Evolutionary conservation across 2,797 vertebrate species (phyloP), one percentile per base, ranked within the genome.

Genomic region (Gastrophryne carolinensis): DNA sequence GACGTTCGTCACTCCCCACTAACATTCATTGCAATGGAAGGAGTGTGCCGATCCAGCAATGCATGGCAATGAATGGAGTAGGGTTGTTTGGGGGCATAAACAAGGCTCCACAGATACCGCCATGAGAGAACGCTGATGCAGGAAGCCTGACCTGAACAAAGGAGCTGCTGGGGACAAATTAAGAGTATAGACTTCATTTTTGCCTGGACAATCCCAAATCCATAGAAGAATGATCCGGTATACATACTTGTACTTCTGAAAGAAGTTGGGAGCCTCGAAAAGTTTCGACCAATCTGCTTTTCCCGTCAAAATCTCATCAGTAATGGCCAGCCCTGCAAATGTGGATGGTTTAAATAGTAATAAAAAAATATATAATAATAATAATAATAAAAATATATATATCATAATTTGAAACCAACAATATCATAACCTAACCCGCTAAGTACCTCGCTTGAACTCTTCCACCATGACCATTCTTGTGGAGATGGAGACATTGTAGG

Each of bases 191-290:
- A n/a, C n/a, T n/a, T n/a, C n/a, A n/a, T n/a, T n/a, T n/a, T n/a
- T n/a, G n/a, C n/a, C n/a, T n/a, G 1, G 9, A 2, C 44, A 49
- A 49, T 15, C 10, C 10, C 44, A 49, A 15, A 49, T 1, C 44
- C 49, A 4, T 52, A 5, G 8, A 23, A 9, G 5, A 7, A 7
- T 23, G 49, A 9, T 52, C n/a, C 21, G 17, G 89, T 92, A 94
- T 95, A 96, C 95, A 93, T 97, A 96, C 95, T 95, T 93, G 93
- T 96, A 97, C 90, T 96, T 96, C 72, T 94, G 91, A 92, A 95
- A 95, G 93, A 97, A 95, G 92, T 96, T 93, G 89, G 93, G 92
- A 84, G 90, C 91, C 91, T 96, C 94, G 93, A 96, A 96, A 87
- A 96, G 92, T 92, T 95, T 94, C 90, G 92, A 91, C 95, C 95